Conservation (phyloP, 2,888 invertebrate genomes). For the Eurytoma adleriae region DNA sequence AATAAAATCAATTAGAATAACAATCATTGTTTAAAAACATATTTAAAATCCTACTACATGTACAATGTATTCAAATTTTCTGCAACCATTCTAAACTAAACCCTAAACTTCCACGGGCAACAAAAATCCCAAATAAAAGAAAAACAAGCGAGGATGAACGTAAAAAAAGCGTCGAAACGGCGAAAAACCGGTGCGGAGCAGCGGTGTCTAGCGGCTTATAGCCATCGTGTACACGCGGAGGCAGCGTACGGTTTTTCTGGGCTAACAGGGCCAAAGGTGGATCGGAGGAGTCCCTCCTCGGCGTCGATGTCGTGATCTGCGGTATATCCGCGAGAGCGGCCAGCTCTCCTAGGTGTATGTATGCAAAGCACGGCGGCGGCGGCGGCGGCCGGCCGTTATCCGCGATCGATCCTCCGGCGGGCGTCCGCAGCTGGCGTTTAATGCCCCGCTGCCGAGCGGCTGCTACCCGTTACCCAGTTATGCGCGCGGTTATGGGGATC, state of each 20-base stretch:
- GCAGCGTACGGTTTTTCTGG: background rate
- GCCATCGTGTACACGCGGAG: background rate
- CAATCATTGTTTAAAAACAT: too few species aligned
- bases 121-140: background rate
- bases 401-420: constrained; percentile 52
- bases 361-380: constrained; percentile 17
- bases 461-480: constrained; percentile 72
- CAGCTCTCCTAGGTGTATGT: background rate
- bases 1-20: too few species aligned
- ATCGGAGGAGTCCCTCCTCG: background rate
- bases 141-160: background rate
- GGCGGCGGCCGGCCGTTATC: constrained; percentile 36
- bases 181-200: background rate
- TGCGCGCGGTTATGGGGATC: constrained; percentile 67
- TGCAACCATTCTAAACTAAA: too few species aligned
- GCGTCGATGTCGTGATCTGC: constrained; percentile 46
- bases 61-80: too few species aligned
- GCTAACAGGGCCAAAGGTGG: constrained; percentile 27
- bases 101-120: background rate
- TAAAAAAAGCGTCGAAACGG: background rate
- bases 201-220: background rate
- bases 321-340: constrained; percentile 31
- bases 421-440: constrained; percentile 47
- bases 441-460: constrained; percentile 42
- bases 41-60: too few species aligned